phyloP scores from a whole-genome alignment of 2,888 invertebrate species.

The Drosophila macrospina region DNA sequence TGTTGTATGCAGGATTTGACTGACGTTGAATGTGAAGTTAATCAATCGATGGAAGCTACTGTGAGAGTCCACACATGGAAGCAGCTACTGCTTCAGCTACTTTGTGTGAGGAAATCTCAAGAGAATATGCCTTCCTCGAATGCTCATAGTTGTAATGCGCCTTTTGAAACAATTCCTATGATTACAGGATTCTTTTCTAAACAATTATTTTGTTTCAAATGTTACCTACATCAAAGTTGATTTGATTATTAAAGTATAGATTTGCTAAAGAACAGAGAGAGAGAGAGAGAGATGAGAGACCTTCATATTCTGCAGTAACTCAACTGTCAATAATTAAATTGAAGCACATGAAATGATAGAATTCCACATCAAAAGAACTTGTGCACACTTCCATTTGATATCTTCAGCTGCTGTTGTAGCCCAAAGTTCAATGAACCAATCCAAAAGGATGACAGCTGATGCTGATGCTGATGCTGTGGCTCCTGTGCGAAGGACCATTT shows the following conservation, averaged over 20 bases:
- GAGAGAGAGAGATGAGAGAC: not conserved
- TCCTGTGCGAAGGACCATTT: conserved; percentile 62
- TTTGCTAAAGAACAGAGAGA: not conserved
- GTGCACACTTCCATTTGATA: conserved; percentile 36
- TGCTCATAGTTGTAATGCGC: no score
- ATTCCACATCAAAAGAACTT: conserved; percentile 6
- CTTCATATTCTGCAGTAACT: not conserved
- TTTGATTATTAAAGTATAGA: conserved; percentile 1
- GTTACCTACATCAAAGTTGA: conserved; percentile 7
- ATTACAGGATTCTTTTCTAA: not conserved
- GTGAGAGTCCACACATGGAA: not conserved
- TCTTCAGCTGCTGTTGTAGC: conserved; percentile 47
- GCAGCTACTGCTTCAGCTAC: conserved; percentile 15
- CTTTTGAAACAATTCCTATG: no score
- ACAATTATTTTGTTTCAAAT: conserved; percentile 1
- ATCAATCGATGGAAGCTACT: conserved; percentile 41
- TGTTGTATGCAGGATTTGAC: conserved; percentile 50
- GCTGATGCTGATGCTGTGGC: conserved; percentile 38
- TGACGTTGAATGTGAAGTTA: conserved; percentile 20
- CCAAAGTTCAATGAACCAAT: conserved; percentile 61
- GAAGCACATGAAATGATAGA: not conserved
- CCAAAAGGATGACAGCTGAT: conserved; percentile 54
- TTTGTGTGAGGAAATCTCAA: not conserved
- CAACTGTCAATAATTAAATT: conserved; percentile 20
- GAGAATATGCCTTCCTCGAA: no score